A percentile compares a stretch with the other conserved stretches of the same genome.
Conservation (phyloP, 2,113 vertebrate genomes). For the Pungitius pungitius region DNA sequence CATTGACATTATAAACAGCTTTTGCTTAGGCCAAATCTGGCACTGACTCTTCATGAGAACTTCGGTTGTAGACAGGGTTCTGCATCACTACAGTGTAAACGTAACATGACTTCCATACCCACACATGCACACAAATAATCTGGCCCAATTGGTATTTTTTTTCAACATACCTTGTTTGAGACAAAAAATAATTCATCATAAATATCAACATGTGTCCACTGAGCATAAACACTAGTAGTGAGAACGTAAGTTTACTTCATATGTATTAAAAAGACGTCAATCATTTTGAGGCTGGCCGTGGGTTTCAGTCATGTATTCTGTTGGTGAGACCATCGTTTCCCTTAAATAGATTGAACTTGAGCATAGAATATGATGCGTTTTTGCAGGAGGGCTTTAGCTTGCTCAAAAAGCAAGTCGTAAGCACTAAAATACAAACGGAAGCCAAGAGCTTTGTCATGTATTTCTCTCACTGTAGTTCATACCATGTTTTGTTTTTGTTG, state of each 20-base stretch:
- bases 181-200: conserved; percentile 3
- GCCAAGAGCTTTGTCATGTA: not conserved
- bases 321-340: not conserved
- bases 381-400: not conserved
- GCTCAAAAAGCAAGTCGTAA: not conserved
- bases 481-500: not conserved
- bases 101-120: conserved; percentile 49
- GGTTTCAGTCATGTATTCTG: conserved; percentile 26
- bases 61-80: conserved; percentile 49
- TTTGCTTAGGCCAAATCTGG: conserved; percentile 40
- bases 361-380: not conserved
- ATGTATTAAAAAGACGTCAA: conserved; percentile 10
- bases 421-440: not conserved
- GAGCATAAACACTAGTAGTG: not conserved
- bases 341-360: conserved; percentile 33
- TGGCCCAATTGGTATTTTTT: conserved; percentile 2
- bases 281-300: not conserved
- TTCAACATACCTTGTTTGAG: conserved; percentile 1
- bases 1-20: conserved; percentile 55
- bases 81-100: conserved; percentile 60
- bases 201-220: conserved; percentile 2
- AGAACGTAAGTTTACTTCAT: conserved; percentile 12
- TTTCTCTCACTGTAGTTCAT: conserved; percentile 5
- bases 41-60: conserved; percentile 65
- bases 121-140: conserved; percentile 18